These are phyloP conservation scores for Silurus lanzhouensis DNA, from an alignment of 2,797 vertebrate genomes.

Conservation along the genomic window DNA sequence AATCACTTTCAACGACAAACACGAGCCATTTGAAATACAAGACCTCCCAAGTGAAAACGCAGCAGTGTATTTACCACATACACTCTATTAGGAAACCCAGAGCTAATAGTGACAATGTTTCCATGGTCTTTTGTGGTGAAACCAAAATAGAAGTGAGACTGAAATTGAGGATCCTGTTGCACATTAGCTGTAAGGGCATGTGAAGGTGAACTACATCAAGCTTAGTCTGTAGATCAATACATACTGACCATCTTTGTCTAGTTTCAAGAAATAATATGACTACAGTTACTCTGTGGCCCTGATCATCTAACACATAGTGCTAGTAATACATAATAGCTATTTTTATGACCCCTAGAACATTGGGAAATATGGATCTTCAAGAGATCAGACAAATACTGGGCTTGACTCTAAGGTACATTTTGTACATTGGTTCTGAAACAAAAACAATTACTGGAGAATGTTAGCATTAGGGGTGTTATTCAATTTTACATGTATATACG, in stretches of 20 bases:
- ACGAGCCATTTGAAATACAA: slow-evolving; percentile 15
- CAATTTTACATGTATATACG: neutral
- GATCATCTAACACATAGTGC: slow-evolving; percentile 22
- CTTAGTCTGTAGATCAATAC: slow-evolving; percentile 34
- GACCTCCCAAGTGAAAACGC: neutral
- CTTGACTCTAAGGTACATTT: neutral
- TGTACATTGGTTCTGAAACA: neutral
- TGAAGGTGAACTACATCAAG: slow-evolving; percentile 31
- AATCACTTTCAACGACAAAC: neutral
- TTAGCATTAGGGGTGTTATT: neutral
- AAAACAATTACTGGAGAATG: neutral
- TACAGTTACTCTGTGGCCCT: slow-evolving; percentile 18
- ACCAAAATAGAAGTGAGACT: slow-evolving; percentile 13
- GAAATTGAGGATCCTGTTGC: slow-evolving; percentile 12
- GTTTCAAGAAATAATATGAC: slow-evolving; percentile 38
- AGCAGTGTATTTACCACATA: slow-evolving; percentile 10
- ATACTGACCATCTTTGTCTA: slow-evolving; percentile 16
- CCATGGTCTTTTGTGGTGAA: slow-evolving; percentile 1
- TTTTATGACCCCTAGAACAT: neutral
- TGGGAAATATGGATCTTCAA: neutral
- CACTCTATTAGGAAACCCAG: neutral
- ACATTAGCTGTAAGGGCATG: slow-evolving; percentile 30
- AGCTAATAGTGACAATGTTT: slow-evolving; percentile 20
- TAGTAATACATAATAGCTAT: slow-evolving; percentile 22
- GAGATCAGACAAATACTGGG: neutral